Evolutionary conservation across 2,113 vertebrate genomes (phyloP).

Genomic region (Nothoprocta perdicaria): DNA sequence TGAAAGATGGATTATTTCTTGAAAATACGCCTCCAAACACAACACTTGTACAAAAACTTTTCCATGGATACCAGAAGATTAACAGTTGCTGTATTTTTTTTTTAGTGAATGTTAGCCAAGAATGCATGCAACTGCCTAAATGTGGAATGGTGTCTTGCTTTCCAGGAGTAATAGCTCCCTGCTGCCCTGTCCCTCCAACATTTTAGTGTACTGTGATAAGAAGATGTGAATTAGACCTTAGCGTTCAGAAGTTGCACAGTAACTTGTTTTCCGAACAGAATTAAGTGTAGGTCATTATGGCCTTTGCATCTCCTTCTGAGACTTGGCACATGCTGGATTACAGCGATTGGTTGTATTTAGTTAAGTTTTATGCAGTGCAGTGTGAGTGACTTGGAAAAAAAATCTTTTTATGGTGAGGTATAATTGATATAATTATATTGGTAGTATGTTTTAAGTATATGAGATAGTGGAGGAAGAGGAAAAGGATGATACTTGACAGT

Average conservation of each 20-base stretch:
- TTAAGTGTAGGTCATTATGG: neutral
- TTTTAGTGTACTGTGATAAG: neutral
- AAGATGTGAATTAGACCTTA: neutral
- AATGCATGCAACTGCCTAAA: neutral
- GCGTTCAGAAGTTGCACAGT: neutral
- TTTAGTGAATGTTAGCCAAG: neutral
- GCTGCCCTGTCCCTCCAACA: accelerated
- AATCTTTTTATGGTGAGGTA: neutral
- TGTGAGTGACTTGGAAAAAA: neutral
- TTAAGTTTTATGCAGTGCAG: neutral
- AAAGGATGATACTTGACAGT: neutral
- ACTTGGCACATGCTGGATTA: neutral
- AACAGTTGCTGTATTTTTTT: neutral
- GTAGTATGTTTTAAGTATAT: neutral
- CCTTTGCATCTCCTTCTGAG: neutral
- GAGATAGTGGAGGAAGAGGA: accelerated
- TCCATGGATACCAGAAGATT: neutral
- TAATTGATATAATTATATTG: neutral
- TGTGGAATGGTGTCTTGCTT: neutral
- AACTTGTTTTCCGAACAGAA: neutral
- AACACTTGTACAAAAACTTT: accelerated
- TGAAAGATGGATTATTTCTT: neutral
- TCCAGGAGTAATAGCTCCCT: neutral
- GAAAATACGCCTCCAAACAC: neutral
- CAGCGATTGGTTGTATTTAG: neutral